Base-by-base conservation (phyloP, 2,888 invertebrate species). In the Labia minor region DNA sequence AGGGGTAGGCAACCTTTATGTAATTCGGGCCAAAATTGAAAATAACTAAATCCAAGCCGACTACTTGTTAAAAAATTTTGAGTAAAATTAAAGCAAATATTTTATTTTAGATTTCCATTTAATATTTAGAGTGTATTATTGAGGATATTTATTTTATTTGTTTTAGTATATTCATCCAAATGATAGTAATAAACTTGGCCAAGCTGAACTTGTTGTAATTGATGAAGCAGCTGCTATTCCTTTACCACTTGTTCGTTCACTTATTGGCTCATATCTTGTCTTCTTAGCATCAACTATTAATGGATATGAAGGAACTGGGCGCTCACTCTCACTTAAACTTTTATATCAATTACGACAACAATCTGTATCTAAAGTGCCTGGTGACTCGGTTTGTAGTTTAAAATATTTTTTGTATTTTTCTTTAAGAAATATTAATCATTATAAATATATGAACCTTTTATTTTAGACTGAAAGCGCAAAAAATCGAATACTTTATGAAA, bases 161-260 rank as follows among this genome's bases (percentile, higher is more conserved):
- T 74, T 77, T 26, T 78, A 97, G 88, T 99, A 99, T 78, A 95
- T 99, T 75, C 89, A 93, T 69, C 97, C 99, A 0, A 88, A 88
- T 61, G 96, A 98, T 78, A 87, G 89, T 63, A 86, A 90, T 67
- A 86, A 92, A 69, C 81, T 99, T 33, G 87, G 92, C 8, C 95
- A 96, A 70, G 96, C 97, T 0, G 98, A 99, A 78, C 78, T 99
- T 61, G 83, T 99, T 33, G 86, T 99, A 0, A 96, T 99, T 67
- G 99, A 99, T 78, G 99, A 99, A 78, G 99, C 99, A 1, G 99
- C 99, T 0, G 99, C 99, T 6, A 99, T 99, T 72, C 99, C 99
- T 0, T 80, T 99, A 68, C 90, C 92, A 0, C 85, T 92, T 73
- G 96, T 99, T 0, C 91, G 93, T 71, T 85, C 88, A 1, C 89